Base-by-base conservation (phyloP, 2,797 vertebrate genomes). In the Holocentrus rufus region DNA sequence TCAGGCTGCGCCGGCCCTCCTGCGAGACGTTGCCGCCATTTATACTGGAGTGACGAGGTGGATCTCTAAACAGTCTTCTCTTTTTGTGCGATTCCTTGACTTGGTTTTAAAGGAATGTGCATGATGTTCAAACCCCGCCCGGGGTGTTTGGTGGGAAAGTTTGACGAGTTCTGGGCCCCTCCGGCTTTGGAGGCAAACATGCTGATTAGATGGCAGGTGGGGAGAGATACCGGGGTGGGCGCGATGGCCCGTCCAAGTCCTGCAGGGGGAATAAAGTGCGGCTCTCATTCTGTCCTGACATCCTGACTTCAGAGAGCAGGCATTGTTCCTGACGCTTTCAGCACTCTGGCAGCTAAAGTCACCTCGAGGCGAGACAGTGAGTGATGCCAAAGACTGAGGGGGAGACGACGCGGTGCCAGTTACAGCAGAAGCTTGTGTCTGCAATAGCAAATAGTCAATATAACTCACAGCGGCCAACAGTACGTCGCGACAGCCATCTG, bases 261-360 rank as follows among this genome's bases (percentile, higher is more conserved):
- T 68, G n/a, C 14, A 80, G 84, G 50, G 60, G 57, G 70, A 42
- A 77, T 61, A 64, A 82, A 87, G 81, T 73, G 83, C 76, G 72
- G 81, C 78, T 76, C 76, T 85, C 74, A 72, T 81, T 85, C 83
- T 60, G 74, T 82, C 69, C 72, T 85, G 84, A 90, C 80, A 81
- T 81, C 69, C 72, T 65, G 74, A 79, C 87, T 88, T 85, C 56
- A 77, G 78, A 82, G 63, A 82, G 57, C 54, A 49, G 66, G 14
- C 73, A 79, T 87, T 77, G 83, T 85, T 88, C 70, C 83, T 65
- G 73, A 80, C 49, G 52, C 73, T 82, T 61, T 50, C 64, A 69
- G 73, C 57, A 13, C 53, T 57, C 27, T 90, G 86, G 83, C 89
- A 91, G 89, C 65, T 76, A 84, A 92, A 89, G 87, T 91, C 86